A percentile compares a stretch with the other conserved stretches of the same genome.
phyloP scores from a whole-genome alignment of 2,888 invertebrate genomes.

The Eupeodes latifasciatus region DNA sequence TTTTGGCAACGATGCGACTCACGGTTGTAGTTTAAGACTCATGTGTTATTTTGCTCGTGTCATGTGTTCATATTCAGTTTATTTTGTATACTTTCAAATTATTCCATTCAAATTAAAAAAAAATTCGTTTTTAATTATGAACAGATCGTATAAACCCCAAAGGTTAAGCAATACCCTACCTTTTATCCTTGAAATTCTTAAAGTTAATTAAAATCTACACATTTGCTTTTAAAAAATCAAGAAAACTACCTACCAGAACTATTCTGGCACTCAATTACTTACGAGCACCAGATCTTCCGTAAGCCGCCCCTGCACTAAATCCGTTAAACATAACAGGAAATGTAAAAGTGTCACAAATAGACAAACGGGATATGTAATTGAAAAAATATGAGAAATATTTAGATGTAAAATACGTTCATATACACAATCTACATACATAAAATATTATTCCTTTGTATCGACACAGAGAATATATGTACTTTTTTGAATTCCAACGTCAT shows the following conservation, averaged over 20 bases:
- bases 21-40: not conserved
- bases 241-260: conserved; percentile 26
- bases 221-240: conserved; percentile 20
- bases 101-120: conserved; percentile 31
- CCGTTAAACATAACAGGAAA: conserved; percentile 63
- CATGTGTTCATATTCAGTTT: not conserved
- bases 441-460: conserved; percentile 77
- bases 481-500: conserved; percentile 48
- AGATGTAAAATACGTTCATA: no score
- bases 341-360: conserved; percentile 71
- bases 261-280: conserved; percentile 63
- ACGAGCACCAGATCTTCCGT: conserved; percentile 17
- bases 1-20: not conserved
- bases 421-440: conserved; percentile 6
- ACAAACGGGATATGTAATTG: conserved; percentile 73
- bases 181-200: conserved; percentile 27
- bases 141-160: conserved; percentile 55
- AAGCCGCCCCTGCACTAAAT: conserved; percentile 18
- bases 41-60: conserved; percentile 10
- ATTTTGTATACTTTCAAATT: not conserved
- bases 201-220: conserved; percentile 67
- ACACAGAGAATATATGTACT: conserved; percentile 69
- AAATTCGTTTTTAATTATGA: conserved; percentile 71
- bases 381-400: conserved; percentile 73
- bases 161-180: conserved; percentile 47